Conservation (phyloP, 2,888 invertebrate species). For the Cerastis rubricosa region DNA sequence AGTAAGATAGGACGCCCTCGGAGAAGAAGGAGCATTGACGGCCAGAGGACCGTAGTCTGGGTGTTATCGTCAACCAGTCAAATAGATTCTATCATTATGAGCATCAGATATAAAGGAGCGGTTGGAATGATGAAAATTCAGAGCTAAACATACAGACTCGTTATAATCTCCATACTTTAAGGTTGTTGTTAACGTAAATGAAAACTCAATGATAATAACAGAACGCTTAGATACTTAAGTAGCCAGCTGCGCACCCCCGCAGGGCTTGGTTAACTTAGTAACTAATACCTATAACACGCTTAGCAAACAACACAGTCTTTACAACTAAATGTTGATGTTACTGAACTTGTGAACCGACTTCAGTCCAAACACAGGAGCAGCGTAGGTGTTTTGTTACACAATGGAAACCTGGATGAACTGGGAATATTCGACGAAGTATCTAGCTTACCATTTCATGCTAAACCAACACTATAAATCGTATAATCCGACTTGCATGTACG, state of each 20-base stretch:
- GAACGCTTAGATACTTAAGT: background rate
- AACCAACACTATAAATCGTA: background rate
- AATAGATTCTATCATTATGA: background rate
- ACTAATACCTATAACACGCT: background rate
- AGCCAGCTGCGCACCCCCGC: background rate
- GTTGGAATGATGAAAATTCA: background rate
- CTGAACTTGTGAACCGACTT: background rate
- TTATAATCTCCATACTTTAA: background rate
- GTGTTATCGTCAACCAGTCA: background rate
- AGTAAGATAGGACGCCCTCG: background rate
- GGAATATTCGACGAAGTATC: background rate
- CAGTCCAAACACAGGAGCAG: background rate
- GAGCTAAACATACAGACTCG: background rate
- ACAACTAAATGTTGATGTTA: constrained; percentile 19
- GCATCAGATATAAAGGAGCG: background rate
- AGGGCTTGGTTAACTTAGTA: constrained; percentile 14
- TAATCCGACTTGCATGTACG: background rate
- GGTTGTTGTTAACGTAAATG: constrained; percentile 11
- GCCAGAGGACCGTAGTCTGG: background rate
- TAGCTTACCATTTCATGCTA: no score
- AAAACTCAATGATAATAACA: constrained; percentile 1
- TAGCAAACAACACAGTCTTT: constrained; percentile 7
- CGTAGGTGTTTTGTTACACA: background rate
- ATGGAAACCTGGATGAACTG: background rate
- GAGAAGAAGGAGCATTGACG: background rate